Base-by-base conservation (phyloP, 2,797 vertebrate species). In the Sebastes minor region DNA sequence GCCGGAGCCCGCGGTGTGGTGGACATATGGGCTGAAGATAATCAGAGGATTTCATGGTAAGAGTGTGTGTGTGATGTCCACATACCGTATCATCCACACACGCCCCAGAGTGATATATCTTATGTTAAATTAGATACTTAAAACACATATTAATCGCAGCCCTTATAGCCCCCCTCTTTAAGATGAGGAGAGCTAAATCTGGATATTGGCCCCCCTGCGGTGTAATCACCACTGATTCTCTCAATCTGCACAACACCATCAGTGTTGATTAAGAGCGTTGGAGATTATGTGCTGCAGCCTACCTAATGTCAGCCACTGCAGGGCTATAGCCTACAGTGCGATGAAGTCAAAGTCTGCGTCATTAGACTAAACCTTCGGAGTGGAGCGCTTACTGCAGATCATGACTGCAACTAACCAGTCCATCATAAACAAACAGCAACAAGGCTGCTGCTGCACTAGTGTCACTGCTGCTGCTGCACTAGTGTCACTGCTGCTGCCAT, bases 31-130 rank as follows among this genome's bases (percentile, higher is more conserved):
- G 28, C 93, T 97, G 90, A 98, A 97, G 94, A 95, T 95, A 87
- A 94, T 97, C 93, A 97, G 96, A 93, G 95, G 96, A 93, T 98
- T 98, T 95, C 96, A 97, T 89, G 97, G 97, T 98, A 96, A 97
- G 97, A 84, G 88, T 87, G 77, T 57, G 28, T 42, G 33, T 35
- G 35, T 38, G 3, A 60, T 83, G 46, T 76, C 63, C 71, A 63
- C 71, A 63, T 46, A 57, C 60, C 20, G 72, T 64, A 74, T 85
- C 71, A 78, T 71, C 66, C 62, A 55, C 38, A 70, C 78, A 56
- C 35, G 35, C 35, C 71, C 69, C 72, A 74, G 20, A 68, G 49
- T 52, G 42, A n/a, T 52, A 88, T 83, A 87, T 88, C 84, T 84
- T 80, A 49, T 13, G 30, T 18, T 77, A 89, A 92, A 93, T 93